A percentile compares a stretch with the other conserved stretches of the same genome.
Conservation (phyloP, 2,888 invertebrate species). For the Leptinotarsa tumamoca region DNA sequence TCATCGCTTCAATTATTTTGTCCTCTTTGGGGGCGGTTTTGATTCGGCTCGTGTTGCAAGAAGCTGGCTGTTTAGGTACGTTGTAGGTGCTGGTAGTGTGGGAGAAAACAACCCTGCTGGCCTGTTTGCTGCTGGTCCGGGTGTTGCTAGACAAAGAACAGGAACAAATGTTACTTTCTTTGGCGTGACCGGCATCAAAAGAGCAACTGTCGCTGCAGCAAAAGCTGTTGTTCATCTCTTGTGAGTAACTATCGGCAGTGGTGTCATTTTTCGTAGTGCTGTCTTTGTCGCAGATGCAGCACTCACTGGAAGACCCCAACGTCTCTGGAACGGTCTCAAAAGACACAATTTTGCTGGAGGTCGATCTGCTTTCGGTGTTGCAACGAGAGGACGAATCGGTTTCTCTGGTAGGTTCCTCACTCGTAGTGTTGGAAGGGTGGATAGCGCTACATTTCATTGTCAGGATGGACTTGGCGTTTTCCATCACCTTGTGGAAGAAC, state of each 20-base stretch:
- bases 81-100: background rate
- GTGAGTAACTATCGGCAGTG: constrained; percentile 29
- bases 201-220: constrained; percentile 13
- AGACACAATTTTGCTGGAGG: constrained; percentile 16
- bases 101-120: background rate
- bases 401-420: constrained; percentile 46
- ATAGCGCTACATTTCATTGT: constrained; percentile 41
- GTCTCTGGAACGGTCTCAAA: constrained; percentile 15
- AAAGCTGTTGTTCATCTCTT: constrained; percentile 30
- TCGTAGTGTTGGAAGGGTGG: constrained; percentile 33
- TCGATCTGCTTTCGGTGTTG: constrained; percentile 5
- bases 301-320: constrained; percentile 10
- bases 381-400: constrained; percentile 28
- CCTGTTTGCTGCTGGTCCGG: background rate
- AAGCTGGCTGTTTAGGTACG: background rate
- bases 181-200: background rate
- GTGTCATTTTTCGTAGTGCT: constrained; percentile 30
- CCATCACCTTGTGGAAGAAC: constrained; percentile 54
- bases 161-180: constrained; percentile 7
- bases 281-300: constrained; percentile 27
- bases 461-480: constrained; percentile 54
- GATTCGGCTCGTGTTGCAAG: constrained; percentile 2
- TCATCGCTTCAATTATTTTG: background rate
- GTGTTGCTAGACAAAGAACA: background rate
- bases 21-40: background rate